phyloP scores from a whole-genome alignment of 2,113 vertebrate genomes.

The Pachycephala philippinensis region DNA sequence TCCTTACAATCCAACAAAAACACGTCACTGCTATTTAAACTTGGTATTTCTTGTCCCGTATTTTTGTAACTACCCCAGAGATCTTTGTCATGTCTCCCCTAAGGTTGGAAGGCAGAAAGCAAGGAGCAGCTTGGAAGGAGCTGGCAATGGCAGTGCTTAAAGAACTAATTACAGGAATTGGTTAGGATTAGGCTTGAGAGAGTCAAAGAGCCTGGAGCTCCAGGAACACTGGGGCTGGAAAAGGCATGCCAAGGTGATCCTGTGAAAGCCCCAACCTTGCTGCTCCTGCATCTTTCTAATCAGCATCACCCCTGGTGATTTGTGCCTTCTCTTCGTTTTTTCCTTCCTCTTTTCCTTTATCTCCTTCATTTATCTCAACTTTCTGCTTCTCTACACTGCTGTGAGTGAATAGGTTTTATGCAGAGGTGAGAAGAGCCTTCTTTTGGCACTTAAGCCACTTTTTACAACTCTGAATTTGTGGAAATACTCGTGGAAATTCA shows the following conservation, averaged over 20 bases:
- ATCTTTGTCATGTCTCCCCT: neutral
- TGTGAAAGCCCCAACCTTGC: neutral
- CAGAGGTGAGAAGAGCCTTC: neutral
- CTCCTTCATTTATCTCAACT: neutral
- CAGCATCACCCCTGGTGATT: neutral
- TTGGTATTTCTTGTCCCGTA: neutral
- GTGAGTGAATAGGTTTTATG: neutral
- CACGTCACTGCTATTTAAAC: neutral
- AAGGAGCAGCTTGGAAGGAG: neutral
- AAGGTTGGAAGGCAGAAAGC: neutral
- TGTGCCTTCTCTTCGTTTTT: neutral
- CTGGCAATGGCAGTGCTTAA: neutral
- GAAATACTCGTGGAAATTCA: neutral
- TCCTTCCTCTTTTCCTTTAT: neutral
- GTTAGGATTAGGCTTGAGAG: neutral
- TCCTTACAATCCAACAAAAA: neutral
- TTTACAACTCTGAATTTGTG: neutral
- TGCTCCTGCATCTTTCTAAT: neutral
- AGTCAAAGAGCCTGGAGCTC: neutral
- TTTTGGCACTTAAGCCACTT: neutral
- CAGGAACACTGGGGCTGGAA: neutral
- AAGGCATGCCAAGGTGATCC: neutral
- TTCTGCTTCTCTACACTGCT: neutral
- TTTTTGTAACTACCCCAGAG: neutral
- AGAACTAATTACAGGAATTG: fast-evolving